These are phyloP conservation scores for Keiferia lycopersicella DNA, from an alignment of 2,888 invertebrate genomes.

Conservation along the genomic window DNA sequence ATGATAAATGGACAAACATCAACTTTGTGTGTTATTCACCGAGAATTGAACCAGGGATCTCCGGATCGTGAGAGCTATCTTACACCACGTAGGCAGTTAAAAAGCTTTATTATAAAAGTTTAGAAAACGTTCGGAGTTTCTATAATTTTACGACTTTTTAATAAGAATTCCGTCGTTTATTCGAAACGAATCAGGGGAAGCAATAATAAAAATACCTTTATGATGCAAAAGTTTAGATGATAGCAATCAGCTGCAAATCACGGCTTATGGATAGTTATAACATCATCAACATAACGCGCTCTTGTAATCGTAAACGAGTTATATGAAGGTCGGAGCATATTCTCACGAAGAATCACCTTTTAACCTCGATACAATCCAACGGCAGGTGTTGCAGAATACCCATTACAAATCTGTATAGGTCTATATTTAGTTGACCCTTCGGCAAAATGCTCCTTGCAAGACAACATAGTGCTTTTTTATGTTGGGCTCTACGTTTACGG, in stretches of 20 bases:
- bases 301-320: constrained; percentile 10
- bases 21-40: too few species aligned
- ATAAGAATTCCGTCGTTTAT: neutral
- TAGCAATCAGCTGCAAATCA: constrained; percentile 11
- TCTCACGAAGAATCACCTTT: constrained; percentile 17
- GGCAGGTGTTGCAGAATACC: constrained; percentile 7
- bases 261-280: neutral
- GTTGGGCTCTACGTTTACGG: too few species aligned
- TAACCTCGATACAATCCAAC: neutral
- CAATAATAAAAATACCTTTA: constrained; percentile 1
- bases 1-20: too few species aligned
- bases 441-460: constrained; percentile 5
- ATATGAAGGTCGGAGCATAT: constrained; percentile 10
- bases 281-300: constrained; percentile 1
- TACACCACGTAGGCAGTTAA: neutral
- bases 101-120: neutral
- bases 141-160: neutral
- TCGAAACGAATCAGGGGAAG: neutral
- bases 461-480: neutral
- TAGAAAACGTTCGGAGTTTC: constrained; percentile 2
- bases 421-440: constrained; percentile 10
- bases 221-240: constrained; percentile 7
- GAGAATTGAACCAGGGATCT: too few species aligned
- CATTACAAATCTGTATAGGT: constrained; percentile 2
- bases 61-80: too few species aligned